Base-by-base conservation (phyloP, 64 coral and sea anemone genomes). In the Hydrozoanthus tunicans region DNA sequence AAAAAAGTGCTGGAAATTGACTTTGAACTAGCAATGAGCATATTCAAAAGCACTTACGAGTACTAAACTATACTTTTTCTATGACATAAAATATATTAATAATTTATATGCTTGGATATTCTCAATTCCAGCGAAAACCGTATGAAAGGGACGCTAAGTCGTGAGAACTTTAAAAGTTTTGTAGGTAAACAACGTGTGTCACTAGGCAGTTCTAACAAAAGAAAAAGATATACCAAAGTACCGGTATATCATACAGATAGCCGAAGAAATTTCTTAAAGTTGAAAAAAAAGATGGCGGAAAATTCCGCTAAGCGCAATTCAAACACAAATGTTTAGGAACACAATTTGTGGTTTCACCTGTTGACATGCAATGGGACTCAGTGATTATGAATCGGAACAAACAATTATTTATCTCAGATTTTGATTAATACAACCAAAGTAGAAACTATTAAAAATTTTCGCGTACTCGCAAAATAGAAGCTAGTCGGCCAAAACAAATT, bases 281-380 rank as follows among this genome's bases (percentile, higher is more conserved):
- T 74, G 27, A 43, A 24, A 3, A 32, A 9, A 32, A 25, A 74
- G 71, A 74, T 32, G 9, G 10, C 24, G 25, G 13, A 13, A 82
- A 82, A 81, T 81, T 82, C 60, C 27, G 12, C 2, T 51, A 26
- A 64, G 59, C 10, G 51, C 27, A 65, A 52, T 11, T 62, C 10
- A 12, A 60, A 76, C 26, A 24, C 58, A 80, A 78, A 78, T 25
- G 43, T 9, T 80, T 51, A 74, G 9, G 71, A 23, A 0, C 6
- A 14, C 23, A 82, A 43, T 65, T 82, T 32, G 53, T 13, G 17
- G 8, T 80, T 81, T 82, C 80, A 82, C 61, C 61, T 82, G 60
- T 82, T 61, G 58, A 63, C 70, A 61, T 58, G 78, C 20, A 23
- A 8, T 57, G 78, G 9, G 58, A 61, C 20, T 59, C n/a, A 23